Conservation (phyloP, 37 sponge, comb jelly and placozoan species). For the Cliona cf. orientalis region DNA sequence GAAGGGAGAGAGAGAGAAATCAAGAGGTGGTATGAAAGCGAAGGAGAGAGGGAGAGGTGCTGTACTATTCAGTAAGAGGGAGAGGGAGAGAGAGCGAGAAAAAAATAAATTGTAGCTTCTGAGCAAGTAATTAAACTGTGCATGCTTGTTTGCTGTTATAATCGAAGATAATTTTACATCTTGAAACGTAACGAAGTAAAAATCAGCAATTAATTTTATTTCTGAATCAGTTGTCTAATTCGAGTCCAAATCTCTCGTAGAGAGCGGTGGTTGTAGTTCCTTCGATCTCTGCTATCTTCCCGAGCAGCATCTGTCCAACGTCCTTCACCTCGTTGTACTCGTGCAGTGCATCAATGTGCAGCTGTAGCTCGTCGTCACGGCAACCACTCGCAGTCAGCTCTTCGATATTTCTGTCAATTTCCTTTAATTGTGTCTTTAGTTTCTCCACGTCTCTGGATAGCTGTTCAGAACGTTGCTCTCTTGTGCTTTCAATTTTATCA, state of each 20-base stretch:
- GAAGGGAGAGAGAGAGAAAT: too few species aligned
- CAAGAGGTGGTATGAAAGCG: too few species aligned
- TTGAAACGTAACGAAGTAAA: too few species aligned
- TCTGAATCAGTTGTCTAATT: slow-evolving; percentile 53
- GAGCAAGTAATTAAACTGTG: too few species aligned
- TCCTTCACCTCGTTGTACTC: slow-evolving; percentile 96
- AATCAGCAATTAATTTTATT: too few species aligned
- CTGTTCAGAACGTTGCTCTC: neutral
- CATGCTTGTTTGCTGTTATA: too few species aligned
- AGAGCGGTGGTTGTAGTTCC: slow-evolving; percentile 51
- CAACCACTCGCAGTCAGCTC: slow-evolving; percentile 39
- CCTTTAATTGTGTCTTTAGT: slow-evolving; percentile 24
- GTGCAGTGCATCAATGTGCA: slow-evolving; percentile 79
- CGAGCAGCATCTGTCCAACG: slow-evolving; percentile 82
- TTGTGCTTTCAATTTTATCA: neutral
- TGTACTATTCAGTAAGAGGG: too few species aligned
- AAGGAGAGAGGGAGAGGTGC: too few species aligned
- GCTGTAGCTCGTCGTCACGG: slow-evolving; percentile 75
- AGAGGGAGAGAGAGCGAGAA: too few species aligned
- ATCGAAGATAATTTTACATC: too few species aligned
- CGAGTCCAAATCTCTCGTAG: slow-evolving; percentile 72
- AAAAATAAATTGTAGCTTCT: too few species aligned
- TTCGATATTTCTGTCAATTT: slow-evolving; percentile 31
- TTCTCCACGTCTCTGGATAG: slow-evolving; percentile 3
- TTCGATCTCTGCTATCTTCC: slow-evolving; percentile 84